These are phyloP conservation scores for Centruroides sculpturatus DNA, from an alignment of 1,140 invertebrate species.

Conservation along the genomic window DNA sequence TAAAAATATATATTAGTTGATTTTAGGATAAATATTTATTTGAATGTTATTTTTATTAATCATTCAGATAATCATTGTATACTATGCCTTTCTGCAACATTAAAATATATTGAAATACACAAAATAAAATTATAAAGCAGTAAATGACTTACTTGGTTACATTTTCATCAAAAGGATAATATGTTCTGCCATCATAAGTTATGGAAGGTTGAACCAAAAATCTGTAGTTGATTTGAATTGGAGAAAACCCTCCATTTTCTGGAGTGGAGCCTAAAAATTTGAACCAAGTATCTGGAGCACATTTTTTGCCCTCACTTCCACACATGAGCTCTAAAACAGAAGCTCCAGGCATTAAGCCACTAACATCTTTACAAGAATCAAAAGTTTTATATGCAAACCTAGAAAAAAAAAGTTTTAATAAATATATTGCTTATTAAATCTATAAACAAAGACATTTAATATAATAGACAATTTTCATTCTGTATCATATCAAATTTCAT, in stretches of 20 bases:
- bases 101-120: background rate
- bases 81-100: too few relatives aligned
- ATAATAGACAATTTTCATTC: too few relatives aligned
- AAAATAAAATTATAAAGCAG: background rate
- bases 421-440: background rate
- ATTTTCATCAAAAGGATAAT: conserved; percentile 7
- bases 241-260: conserved; percentile 15
- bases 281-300: conserved; percentile 12
- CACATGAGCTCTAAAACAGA: conserved; percentile 17
- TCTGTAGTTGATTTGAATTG: conserved; percentile 18
- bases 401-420: conserved; percentile 2
- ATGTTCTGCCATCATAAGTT: background rate
- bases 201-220: background rate
- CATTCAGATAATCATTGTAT: too few relatives aligned
- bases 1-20: too few relatives aligned
- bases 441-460: background rate
- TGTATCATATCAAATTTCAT: too few relatives aligned
- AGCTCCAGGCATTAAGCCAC: conserved; percentile 11
- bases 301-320: conserved; percentile 13
- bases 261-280: conserved; percentile 17
- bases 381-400: conserved; percentile 13
- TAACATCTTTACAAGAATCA: conserved; percentile 19
- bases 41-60: too few relatives aligned
- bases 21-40: too few relatives aligned
- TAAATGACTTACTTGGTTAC: conserved; percentile 5